These are phyloP conservation scores for Theocolax elegans DNA, from an alignment of 1,140 invertebrate species.

Conservation along the genomic window DNA sequence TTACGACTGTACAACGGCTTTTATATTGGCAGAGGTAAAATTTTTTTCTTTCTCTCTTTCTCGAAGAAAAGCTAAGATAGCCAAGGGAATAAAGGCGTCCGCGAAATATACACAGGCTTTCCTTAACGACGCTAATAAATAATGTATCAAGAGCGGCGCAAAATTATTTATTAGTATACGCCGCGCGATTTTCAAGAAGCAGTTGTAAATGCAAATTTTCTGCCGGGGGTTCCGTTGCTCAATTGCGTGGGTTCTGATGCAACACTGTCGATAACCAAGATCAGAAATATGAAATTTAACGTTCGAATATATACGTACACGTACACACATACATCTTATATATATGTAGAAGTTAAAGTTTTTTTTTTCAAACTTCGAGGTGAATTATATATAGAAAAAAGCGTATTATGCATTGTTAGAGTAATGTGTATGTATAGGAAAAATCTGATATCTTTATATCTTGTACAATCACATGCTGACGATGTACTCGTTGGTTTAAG, in stretches of 20 bases:
- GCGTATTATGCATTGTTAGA: too few relatives aligned
- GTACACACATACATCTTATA: too few relatives aligned
- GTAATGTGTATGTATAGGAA: too few relatives aligned
- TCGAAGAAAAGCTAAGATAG: neutral
- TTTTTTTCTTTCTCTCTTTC: neutral
- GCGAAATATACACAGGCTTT: constrained; percentile 16
- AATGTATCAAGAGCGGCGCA: constrained; percentile 32
- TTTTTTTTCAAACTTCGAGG: too few relatives aligned
- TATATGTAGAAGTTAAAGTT: too few relatives aligned
- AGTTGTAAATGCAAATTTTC: constrained; percentile 40
- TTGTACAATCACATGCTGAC: neutral
- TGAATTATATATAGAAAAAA: too few relatives aligned
- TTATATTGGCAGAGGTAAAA: constrained; percentile 6
- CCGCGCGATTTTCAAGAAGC: constrained; percentile 33
- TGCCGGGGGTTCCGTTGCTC: constrained; percentile 1
- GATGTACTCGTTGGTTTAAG: neutral
- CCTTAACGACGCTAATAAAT: constrained; percentile 34
- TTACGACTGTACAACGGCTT: constrained; percentile 3
- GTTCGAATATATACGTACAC: too few relatives aligned
- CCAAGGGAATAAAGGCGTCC: constrained; percentile 7
- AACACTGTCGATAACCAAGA: constrained; percentile 15
- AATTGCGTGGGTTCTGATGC: constrained; percentile 22
- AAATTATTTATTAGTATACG: constrained; percentile 33
- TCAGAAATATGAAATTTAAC: constrained; percentile 20
- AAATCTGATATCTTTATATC: too few relatives aligned